Evolutionary conservation across 2,113 vertebrate species (phyloP).

Genomic region (Clarias gariepinus): DNA sequence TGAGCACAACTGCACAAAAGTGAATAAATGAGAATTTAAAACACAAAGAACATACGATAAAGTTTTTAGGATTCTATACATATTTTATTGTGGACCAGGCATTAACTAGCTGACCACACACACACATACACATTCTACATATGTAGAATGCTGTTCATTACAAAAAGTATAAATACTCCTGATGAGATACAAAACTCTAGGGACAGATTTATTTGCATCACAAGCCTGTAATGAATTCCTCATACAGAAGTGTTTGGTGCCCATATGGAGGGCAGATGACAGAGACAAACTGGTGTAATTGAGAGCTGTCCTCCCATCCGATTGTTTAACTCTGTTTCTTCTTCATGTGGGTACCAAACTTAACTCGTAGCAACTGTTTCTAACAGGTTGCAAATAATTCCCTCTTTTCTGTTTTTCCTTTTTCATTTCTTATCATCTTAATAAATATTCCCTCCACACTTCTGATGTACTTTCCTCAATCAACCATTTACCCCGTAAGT

Average conservation of each 20-base stretch:
- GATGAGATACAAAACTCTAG: neutral
- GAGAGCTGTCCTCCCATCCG: neutral
- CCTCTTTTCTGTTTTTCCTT: conserved; percentile 40
- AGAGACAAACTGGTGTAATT: neutral
- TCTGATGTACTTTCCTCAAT: conserved; percentile 48
- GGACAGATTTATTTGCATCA: conserved; percentile 6
- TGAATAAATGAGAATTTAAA: neutral
- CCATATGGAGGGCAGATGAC: conserved; percentile 27
- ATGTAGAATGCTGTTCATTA: neutral
- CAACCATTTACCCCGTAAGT: conserved; percentile 56
- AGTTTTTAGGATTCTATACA: neutral
- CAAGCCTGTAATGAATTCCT: conserved; percentile 50
- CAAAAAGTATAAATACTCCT: neutral
- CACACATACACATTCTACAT: neutral
- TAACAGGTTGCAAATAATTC: conserved; percentile 38
- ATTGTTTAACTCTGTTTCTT: conserved; percentile 10
- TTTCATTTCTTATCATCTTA: neutral
- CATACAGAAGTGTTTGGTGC: conserved; percentile 22
- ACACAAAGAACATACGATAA: neutral
- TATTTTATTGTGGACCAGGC: neutral
- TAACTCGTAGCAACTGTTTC: conserved; percentile 24
- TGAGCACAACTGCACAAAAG: neutral
- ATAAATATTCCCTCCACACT: conserved; percentile 48
- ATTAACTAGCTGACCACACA: neutral
- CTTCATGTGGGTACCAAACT: conserved; percentile 43